phyloP scores from a whole-genome alignment of 2,888 invertebrate genomes.

The Ormyrus rosae region DNA sequence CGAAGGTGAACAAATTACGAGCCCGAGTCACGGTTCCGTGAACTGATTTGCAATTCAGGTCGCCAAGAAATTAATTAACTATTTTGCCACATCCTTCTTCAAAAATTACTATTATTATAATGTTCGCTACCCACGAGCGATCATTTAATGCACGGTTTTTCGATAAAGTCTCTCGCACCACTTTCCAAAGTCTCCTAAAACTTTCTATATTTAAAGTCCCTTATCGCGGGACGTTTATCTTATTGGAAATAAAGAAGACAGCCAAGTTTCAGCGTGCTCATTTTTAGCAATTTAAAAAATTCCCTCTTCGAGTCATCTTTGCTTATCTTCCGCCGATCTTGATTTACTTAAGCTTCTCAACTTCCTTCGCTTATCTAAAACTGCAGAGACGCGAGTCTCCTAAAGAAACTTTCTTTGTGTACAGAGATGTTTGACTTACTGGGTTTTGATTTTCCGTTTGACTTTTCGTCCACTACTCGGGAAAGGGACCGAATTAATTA shows the following conservation, averaged over 20 bases:
- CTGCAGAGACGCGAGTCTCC: neutral
- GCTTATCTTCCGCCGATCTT: slow-evolving; percentile 7
- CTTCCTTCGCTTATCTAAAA: slow-evolving; percentile 8
- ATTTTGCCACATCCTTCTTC: no score
- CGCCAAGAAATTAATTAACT: no score
- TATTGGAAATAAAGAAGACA: neutral
- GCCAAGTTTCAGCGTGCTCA: neutral
- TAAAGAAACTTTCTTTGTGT: slow-evolving; percentile 34
- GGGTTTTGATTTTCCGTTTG: slow-evolving; percentile 36
- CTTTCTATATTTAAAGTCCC: neutral
- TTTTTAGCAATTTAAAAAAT: slow-evolving; percentile 4
- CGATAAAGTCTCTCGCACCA: no score
- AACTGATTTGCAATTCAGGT: no score
- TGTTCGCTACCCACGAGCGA: no score
- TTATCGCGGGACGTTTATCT: neutral
- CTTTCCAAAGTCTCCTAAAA: no score
- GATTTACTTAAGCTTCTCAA: slow-evolving; percentile 23
- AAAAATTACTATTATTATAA: no score
- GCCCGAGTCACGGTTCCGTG: no score
- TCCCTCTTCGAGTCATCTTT: neutral
- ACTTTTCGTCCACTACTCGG: neutral
- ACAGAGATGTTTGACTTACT: slow-evolving; percentile 33
- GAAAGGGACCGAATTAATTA: no score
- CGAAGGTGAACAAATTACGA: no score
- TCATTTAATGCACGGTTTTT: no score